These are phyloP conservation scores for Orientallactaga bullata DNA, from an alignment of 2,113 vertebrate genomes.

Conservation along the genomic window DNA sequence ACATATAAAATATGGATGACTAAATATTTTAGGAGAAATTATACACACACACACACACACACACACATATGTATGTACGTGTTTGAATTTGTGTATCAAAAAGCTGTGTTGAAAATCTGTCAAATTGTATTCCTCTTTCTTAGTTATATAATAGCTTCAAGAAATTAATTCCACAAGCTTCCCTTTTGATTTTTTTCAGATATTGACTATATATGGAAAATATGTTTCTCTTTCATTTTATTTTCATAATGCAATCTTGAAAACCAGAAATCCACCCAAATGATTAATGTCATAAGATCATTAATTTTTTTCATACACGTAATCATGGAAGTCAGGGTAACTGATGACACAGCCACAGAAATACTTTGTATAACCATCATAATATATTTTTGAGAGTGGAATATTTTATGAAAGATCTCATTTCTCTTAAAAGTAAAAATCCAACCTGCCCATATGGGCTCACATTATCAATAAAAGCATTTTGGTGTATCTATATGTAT, in stretches of 20 bases:
- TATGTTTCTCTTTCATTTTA: neutral
- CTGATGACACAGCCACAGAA: neutral
- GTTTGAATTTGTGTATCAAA: too few relatives aligned
- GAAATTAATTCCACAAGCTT: neutral
- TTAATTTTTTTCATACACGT: neutral
- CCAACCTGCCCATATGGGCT: neutral
- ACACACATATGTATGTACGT: too few relatives aligned
- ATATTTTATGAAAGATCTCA: neutral
- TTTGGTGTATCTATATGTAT: too few relatives aligned
- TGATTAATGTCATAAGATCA: neutral
- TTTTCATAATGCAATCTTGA: neutral
- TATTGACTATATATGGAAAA: neutral
- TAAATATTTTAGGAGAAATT: neutral
- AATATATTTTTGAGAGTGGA: neutral
- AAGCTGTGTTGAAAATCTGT: neutral
- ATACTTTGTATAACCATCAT: neutral
- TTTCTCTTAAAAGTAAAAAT: neutral
- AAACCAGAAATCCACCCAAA: constrained; percentile 34
- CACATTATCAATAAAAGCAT: neutral
- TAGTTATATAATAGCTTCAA: neutral
- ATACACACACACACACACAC: neutral
- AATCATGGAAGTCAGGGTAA: neutral
- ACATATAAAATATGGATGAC: neutral
- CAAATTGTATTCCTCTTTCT: neutral
- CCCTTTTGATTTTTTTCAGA: constrained; percentile 44